Base-by-base conservation (phyloP, 2,113 vertebrate genomes). In the Toxotes jaculatrix region DNA sequence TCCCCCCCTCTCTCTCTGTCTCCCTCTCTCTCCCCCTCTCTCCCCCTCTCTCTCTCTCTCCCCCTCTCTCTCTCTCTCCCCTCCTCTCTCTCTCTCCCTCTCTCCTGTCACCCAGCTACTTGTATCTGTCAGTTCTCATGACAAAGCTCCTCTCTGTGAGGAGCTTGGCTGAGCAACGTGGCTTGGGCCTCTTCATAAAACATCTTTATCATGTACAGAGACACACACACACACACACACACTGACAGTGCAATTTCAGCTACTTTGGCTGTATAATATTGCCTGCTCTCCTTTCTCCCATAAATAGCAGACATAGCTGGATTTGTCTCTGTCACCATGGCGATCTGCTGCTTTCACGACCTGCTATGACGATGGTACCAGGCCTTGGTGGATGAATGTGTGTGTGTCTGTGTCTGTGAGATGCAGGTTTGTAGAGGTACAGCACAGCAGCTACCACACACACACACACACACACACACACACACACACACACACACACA, bases 251-350 rank as follows among this genome's bases (percentile, higher is more conserved):
- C 78, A 56, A 10, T 79, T 86, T 85, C 74, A 80, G 84, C 79
- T 83, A 2, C 71, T 89, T 76, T 77, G 60, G 72, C 65, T 75
- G 82, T 71, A 79, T 53, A 73, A 53, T 64, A 51, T 81, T 55
- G 74, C 71, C 69, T 16, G 6, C 76, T 67, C 19, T 47, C 74
- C 56, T 31, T 76, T 16, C 55, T 61, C 84, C 78, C 80, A 85
- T 73, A 88, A 89, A 92, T 78, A 89, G 82, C 82, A 69, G 72
- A 85, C 86, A 78, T 83, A 77, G 85, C 86, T 81, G 11, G 70
- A 82, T 88, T 87, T 88, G 87, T 89, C 83, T 87, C 77, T 38
- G 63, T 92, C 88, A 55, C 88, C 87, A 89, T 91, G 84, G 83
- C 47, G 42, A 89, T 90, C 60, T 34, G 38, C 75, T 85, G 80